These are phyloP conservation scores for Physella acuta DNA, from an alignment of 1,140 invertebrate genomes.

Conservation along the genomic window DNA sequence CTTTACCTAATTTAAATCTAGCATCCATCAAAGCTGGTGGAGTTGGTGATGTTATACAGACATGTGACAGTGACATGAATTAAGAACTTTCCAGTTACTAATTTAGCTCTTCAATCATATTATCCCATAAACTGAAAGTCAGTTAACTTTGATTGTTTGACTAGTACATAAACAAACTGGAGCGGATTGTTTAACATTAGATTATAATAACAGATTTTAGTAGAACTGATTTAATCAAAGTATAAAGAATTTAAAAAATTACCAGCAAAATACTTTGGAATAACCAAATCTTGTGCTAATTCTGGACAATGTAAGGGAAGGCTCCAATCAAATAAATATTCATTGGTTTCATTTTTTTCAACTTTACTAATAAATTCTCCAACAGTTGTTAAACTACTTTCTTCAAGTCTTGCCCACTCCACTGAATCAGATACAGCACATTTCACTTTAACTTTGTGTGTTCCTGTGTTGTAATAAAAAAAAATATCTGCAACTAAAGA, in stretches of 20 bases:
- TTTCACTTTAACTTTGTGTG: slow-evolving; percentile 37
- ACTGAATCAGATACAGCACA: slow-evolving; percentile 37
- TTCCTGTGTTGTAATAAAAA: slow-evolving; percentile 23
- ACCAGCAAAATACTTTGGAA: slow-evolving; percentile 53
- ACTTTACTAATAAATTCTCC: slow-evolving; percentile 37
- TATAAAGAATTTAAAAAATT: too few species aligned
- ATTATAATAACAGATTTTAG: too few species aligned
- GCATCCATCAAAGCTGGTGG: not conserved
- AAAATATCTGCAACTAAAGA: not conserved
- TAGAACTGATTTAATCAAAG: too few species aligned
- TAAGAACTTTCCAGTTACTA: not conserved
- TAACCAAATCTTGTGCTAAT: slow-evolving; percentile 40
- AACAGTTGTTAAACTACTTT: slow-evolving; percentile 31
- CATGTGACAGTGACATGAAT: not conserved
- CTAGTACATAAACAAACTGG: too few species aligned
- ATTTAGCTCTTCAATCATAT: not conserved
- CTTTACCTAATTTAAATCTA: too few species aligned
- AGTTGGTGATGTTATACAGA: not conserved
- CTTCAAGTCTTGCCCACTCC: slow-evolving; percentile 48
- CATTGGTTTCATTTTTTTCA: slow-evolving; percentile 1
- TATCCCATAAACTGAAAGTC: not conserved
- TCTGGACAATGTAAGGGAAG: slow-evolving; percentile 47
- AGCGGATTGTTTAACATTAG: too few species aligned
- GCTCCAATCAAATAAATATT: slow-evolving; percentile 57
- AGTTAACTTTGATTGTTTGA: too few species aligned